Conservation (phyloP, 1,140 invertebrate species). For the Zaprionus nigranus region DNA sequence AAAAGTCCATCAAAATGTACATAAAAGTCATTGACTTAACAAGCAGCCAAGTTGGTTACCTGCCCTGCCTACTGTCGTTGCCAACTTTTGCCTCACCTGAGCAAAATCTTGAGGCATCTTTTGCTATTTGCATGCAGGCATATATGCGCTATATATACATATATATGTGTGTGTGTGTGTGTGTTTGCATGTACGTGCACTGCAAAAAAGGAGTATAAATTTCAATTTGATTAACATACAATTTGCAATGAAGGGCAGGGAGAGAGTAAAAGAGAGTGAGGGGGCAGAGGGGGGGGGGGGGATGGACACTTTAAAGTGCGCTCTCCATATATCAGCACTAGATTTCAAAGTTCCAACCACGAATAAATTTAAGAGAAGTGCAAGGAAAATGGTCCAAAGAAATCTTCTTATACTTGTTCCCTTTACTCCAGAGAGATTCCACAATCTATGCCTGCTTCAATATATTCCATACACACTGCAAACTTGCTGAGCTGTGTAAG, state of each 20-base stretch:
- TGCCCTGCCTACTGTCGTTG: not conserved
- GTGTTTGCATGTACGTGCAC: not conserved
- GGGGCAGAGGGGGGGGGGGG: too few species aligned
- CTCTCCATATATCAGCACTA: not conserved
- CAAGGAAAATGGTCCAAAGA: too few species aligned
- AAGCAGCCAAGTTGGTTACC: slow-evolving; percentile 31
- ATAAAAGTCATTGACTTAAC: slow-evolving; percentile 83
- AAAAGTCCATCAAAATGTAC: slow-evolving; percentile 82
- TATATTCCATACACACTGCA: not conserved
- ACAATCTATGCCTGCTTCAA: not conserved
- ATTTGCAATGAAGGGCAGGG: not conserved
- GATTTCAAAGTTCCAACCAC: not conserved
- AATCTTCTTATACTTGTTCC: too few species aligned
- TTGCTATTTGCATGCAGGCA: slow-evolving; percentile 54
- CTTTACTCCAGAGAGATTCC: too few species aligned
- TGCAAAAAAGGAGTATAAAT: slow-evolving; percentile 1
- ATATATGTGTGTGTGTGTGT: slow-evolving; percentile 1
- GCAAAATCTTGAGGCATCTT: slow-evolving; percentile 65
- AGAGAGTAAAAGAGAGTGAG: not conserved
- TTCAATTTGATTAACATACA: slow-evolving; percentile 3
- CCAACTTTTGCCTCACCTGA: slow-evolving; percentile 60
- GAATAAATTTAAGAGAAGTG: not conserved
- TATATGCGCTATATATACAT: not conserved
- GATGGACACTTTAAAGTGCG: too few species aligned
- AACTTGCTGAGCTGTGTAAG: too few species aligned